A percentile compares a stretch with the other conserved stretches of the same genome.
phyloP scores from a whole-genome alignment of 2,113 vertebrate genomes.

The Piaya cayana region DNA sequence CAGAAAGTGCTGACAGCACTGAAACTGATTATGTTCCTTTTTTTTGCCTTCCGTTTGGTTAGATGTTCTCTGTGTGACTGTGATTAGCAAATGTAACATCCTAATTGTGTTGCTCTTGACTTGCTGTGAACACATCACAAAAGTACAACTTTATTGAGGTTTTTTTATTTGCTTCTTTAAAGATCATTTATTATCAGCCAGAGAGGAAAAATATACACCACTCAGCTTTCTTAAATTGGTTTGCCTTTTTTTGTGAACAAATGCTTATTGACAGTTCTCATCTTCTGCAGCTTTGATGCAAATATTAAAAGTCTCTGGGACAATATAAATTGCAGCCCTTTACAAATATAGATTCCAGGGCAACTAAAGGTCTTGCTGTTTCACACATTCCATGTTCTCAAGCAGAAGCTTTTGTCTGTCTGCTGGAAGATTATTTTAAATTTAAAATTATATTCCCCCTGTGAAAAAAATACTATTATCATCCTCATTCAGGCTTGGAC shows the following conservation, averaged over 20 bases:
- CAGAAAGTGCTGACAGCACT: not conserved
- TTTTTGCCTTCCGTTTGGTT: not conserved
- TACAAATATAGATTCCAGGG: conserved; percentile 39
- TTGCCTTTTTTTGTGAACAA: not conserved
- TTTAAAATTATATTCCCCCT: not conserved
- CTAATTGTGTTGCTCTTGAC: not conserved
- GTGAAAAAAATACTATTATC: not conserved
- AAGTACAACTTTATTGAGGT: not conserved
- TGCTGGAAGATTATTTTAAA: conserved; percentile 5
- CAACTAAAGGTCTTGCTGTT: conserved; percentile 21
- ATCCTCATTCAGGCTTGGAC: not conserved
- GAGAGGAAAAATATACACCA: not conserved
- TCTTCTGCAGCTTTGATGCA: conserved; percentile 10
- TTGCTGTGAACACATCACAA: not conserved
- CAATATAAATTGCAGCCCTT: conserved; percentile 25
- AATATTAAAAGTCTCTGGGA: conserved; percentile 13
- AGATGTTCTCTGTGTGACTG: not conserved
- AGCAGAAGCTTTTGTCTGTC: not conserved
- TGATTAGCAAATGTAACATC: not conserved
- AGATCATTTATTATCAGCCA: not conserved
- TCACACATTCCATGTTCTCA: not conserved
- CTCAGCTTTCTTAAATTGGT: not conserved
- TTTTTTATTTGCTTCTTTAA: not conserved
- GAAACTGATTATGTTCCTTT: not conserved
- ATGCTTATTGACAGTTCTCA: not conserved